phyloP scores from a whole-genome alignment of 2,888 invertebrate species.

The Octodonta nipae region DNA sequence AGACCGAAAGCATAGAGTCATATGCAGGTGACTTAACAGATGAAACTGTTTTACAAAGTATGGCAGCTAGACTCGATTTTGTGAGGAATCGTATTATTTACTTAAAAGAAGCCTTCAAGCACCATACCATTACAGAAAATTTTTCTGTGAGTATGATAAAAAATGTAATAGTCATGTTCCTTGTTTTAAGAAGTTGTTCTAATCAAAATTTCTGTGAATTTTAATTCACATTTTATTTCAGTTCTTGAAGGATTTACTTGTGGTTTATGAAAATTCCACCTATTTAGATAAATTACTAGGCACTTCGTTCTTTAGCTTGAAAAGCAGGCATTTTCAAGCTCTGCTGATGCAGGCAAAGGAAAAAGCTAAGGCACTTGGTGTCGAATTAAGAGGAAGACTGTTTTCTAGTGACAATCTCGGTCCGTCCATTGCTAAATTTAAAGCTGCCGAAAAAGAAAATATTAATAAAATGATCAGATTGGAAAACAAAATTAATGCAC shows the following conservation, averaged over 20 bases:
- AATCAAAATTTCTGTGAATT: background rate
- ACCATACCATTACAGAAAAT: constrained; percentile 61
- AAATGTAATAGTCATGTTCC: no score
- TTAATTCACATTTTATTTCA: constrained; percentile 24
- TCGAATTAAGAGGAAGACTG: constrained; percentile 45
- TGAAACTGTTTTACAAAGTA: constrained; percentile 39
- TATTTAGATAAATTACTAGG: constrained; percentile 75
- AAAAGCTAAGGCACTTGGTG: constrained; percentile 57
- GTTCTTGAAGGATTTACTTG: constrained; percentile 67
- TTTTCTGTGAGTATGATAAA: no score
- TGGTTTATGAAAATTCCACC: constrained; percentile 74
- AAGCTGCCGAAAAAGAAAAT: constrained; percentile 31
- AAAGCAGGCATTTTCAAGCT: constrained; percentile 54
- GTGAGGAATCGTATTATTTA: constrained; percentile 30
- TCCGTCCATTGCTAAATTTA: constrained; percentile 21
- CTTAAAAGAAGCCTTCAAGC: constrained; percentile 66
- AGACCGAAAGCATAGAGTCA: constrained; percentile 57
- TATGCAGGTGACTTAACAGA: constrained; percentile 41
- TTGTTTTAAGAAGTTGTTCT: no score
- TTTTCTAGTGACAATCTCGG: constrained; percentile 26
- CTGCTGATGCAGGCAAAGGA: constrained; percentile 63
- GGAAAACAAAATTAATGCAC: constrained; percentile 31
- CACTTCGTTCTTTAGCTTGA: constrained; percentile 59
- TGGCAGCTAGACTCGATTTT: constrained; percentile 51
- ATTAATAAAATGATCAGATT: constrained; percentile 33